A percentile compares a stretch with the other conserved stretches of the same genome.
Conservation (phyloP, 2,113 vertebrate genomes). For the Lycaon pictus region DNA sequence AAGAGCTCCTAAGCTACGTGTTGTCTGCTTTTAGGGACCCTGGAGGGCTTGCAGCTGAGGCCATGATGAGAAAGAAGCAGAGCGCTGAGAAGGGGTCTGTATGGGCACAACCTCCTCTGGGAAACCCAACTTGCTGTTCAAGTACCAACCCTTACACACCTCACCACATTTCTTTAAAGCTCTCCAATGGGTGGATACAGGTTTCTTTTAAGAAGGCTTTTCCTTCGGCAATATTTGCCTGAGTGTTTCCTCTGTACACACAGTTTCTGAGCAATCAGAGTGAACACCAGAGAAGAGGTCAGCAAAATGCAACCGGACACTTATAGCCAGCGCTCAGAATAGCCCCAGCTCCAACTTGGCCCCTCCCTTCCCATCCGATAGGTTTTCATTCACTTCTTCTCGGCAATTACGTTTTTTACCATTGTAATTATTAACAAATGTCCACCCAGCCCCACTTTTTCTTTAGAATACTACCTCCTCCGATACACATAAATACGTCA, state of each 20-base stretch:
- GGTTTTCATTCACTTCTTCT: conserved; percentile 62
- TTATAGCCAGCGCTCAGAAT: conserved; percentile 66
- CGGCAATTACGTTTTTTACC: neutral
- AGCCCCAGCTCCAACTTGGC: neutral
- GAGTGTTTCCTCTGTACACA: conserved; percentile 66
- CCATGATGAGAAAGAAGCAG: neutral
- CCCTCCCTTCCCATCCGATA: conserved; percentile 64
- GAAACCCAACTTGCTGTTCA: neutral
- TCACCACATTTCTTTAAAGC: conserved; percentile 1
- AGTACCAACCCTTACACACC: neutral
- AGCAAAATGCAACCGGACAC: conserved; percentile 77
- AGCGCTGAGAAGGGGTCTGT: neutral
- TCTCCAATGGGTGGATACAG: neutral
- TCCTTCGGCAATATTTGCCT: conserved; percentile 56
- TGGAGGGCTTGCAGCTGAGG: neutral
- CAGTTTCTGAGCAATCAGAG: conserved; percentile 56
- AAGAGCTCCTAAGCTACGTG: neutral
- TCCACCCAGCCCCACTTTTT: neutral
- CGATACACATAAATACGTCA: conserved; percentile 6
- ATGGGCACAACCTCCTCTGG: neutral
- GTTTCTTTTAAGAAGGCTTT: conserved; percentile 70
- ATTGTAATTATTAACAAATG: conserved; percentile 61
- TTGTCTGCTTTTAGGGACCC: neutral
- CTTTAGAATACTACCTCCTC: conserved; percentile 30
- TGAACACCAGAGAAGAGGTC: conserved; percentile 67